Conservation (phyloP, 2,797 vertebrate genomes). For the Steatocranus sp. region DNA sequence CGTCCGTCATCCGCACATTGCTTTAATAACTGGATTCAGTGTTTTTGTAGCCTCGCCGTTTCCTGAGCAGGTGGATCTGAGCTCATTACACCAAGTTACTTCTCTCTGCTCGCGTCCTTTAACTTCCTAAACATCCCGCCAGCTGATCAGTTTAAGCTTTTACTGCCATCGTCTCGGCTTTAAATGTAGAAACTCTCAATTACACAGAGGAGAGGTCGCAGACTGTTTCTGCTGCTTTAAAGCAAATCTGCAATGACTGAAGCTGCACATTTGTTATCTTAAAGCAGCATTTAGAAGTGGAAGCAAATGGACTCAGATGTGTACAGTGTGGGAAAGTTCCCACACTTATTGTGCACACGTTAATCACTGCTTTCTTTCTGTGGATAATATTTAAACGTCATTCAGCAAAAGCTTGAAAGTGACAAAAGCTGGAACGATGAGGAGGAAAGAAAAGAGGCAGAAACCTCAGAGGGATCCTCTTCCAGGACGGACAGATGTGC, state of each 20-base stretch:
- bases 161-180: not conserved
- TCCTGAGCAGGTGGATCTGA: not conserved
- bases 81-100: not conserved
- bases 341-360: not conserved
- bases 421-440: not conserved
- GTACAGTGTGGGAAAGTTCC: not conserved
- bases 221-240: not conserved
- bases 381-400: not conserved
- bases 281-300: not conserved
- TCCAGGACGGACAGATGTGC: not conserved
- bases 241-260: not conserved
- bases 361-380: not conserved
- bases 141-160: not conserved
- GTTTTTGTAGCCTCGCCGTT: not conserved
- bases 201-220: not conserved
- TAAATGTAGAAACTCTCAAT: not conserved
- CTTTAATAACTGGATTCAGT: not conserved
- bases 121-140: not conserved
- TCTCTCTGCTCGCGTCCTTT: not conserved
- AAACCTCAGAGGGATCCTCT: not conserved
- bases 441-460: not conserved
- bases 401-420: not conserved
- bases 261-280: not conserved
- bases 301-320: not conserved
- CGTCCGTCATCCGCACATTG: not conserved